Conservation (phyloP, 2,113 vertebrate species). For the Phyllostomus discolor region DNA sequence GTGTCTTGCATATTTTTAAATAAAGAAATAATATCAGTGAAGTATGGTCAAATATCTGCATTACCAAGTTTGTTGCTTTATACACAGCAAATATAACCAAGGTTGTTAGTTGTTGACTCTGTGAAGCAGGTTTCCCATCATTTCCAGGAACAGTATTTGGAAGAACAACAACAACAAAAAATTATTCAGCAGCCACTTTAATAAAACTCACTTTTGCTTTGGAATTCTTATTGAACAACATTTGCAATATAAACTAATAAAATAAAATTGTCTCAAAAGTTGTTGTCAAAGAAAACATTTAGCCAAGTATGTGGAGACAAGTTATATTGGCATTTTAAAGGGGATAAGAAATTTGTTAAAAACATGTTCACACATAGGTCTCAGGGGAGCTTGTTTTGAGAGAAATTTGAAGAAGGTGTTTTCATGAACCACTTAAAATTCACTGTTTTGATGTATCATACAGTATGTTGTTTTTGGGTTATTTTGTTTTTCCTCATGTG, state of each 20-base stretch:
- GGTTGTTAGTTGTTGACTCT: neutral
- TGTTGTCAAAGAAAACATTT: neutral
- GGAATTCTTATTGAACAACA: neutral
- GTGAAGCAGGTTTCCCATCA: neutral
- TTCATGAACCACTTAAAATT: slow-evolving; percentile 40
- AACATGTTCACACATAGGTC: neutral
- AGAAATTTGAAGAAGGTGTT: slow-evolving; percentile 35
- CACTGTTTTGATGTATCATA: neutral
- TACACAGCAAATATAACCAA: neutral
- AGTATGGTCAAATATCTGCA: neutral
- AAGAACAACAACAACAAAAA: neutral
- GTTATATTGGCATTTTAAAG: neutral
- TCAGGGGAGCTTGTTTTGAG: slow-evolving; percentile 33
- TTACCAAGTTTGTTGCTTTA: neutral
- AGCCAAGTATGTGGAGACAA: neutral
- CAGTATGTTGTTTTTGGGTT: neutral
- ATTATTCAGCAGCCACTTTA: neutral
- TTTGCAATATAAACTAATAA: neutral
- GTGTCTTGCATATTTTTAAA: neutral
- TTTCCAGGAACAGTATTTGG: neutral
- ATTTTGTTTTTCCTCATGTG: slow-evolving; percentile 22
- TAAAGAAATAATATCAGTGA: neutral
- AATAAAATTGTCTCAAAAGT: neutral
- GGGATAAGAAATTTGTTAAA: slow-evolving; percentile 18
- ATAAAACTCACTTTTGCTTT: neutral